phyloP scores from a whole-genome alignment of 2,888 invertebrate species.

The Spicauda simplicius region DNA sequence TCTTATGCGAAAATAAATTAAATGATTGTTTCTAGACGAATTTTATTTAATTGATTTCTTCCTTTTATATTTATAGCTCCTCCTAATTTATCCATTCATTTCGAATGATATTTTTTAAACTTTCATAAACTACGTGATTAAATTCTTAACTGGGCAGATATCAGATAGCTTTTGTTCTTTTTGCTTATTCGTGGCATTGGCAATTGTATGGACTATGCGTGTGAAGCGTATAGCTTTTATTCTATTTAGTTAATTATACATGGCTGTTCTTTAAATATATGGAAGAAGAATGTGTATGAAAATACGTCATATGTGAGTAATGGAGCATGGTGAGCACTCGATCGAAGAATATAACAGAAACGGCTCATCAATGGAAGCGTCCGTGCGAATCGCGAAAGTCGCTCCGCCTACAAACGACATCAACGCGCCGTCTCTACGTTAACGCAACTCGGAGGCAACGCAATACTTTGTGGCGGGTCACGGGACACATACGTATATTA shows the following conservation, averaged over 20 bases:
- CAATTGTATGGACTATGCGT: neutral
- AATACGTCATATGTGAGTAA: conserved; percentile 35
- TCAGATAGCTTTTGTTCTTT: no score
- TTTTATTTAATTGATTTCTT: neutral
- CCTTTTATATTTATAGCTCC: neutral
- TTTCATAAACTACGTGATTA: no score
- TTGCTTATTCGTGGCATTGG: no score
- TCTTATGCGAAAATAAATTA: conserved; percentile 27
- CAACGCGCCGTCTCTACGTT: conserved; percentile 38
- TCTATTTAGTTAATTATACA: neutral
- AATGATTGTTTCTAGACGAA: conserved; percentile 28
- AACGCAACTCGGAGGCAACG: conserved; percentile 5
- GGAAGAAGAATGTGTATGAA: conserved; percentile 30
- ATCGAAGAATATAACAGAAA: conserved; percentile 57
- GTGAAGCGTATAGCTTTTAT: neutral
- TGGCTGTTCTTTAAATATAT: neutral
- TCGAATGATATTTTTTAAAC: no score
- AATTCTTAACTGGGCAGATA: no score
- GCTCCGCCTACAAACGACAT: conserved; percentile 50
- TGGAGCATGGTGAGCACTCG: conserved; percentile 39
- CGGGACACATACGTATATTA: no score
- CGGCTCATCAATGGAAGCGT: conserved; percentile 57
- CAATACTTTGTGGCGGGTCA: neutral
- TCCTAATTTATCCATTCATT: neutral
- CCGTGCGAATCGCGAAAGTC: conserved; percentile 76